phyloP scores from a whole-genome alignment of 2,888 invertebrate genomes.

The Rhopalosiphum nymphaeae region DNA sequence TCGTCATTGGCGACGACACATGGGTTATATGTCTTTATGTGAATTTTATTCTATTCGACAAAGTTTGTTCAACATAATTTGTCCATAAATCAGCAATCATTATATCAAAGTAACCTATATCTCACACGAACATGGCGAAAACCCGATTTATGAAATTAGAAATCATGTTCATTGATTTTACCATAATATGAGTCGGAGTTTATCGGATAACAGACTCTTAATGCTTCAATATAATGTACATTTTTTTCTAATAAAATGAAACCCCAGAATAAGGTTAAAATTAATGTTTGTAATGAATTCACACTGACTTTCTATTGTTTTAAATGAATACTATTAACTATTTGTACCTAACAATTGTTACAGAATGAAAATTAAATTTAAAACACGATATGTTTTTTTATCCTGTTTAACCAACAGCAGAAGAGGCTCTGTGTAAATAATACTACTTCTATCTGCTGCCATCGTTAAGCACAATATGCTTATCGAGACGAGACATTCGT shows the following conservation, averaged over 20 bases:
- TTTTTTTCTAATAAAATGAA: not conserved
- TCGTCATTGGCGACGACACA: not conserved
- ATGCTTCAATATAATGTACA: not conserved
- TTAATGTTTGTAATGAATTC: not conserved
- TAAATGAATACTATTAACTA: not conserved
- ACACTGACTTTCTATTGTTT: not conserved
- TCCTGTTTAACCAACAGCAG: too few relatives aligned
- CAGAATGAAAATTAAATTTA: slow-evolving; percentile 10
- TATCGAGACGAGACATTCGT: not conserved
- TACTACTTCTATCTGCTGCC: too few relatives aligned
- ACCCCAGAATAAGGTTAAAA: not conserved
- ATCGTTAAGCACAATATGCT: not conserved
- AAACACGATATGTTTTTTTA: not conserved
- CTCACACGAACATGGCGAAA: not conserved
- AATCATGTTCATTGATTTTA: slow-evolving; percentile 27
- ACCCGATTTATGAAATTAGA: slow-evolving; percentile 12
- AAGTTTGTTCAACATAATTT: slow-evolving; percentile 23
- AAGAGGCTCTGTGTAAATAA: too few relatives aligned
- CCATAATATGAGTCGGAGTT: not conserved
- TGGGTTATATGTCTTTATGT: slow-evolving; percentile 18
- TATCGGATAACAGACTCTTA: not conserved
- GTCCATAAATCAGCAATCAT: slow-evolving; percentile 11
- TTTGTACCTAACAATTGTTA: not conserved
- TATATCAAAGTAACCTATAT: not conserved
- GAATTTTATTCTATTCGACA: slow-evolving; percentile 3